phyloP scores from a whole-genome alignment of 1,140 invertebrate genomes.

The Drosophila setifemur region DNA sequence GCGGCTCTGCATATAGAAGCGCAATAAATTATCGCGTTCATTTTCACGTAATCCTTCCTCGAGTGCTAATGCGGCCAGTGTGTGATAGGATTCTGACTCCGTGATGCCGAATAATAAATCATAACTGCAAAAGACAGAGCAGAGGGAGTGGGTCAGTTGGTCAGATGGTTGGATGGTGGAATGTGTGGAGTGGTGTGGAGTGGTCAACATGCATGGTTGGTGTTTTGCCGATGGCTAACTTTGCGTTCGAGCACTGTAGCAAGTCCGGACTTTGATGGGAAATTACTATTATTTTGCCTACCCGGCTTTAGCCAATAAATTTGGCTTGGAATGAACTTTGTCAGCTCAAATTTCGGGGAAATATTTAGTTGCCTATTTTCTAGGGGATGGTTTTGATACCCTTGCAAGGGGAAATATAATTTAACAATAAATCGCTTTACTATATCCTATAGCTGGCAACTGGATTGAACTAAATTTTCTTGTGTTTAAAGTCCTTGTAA shows the following conservation, averaged over 20 bases:
- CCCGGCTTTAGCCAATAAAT: too few species aligned
- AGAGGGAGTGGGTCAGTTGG: slow-evolving; percentile 20
- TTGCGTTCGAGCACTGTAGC: slow-evolving; percentile 26
- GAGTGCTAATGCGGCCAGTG: slow-evolving; percentile 87
- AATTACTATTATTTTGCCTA: too few species aligned
- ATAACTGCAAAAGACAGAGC: slow-evolving; percentile 85
- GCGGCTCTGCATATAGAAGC: slow-evolving; percentile 87
- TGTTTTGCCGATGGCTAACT: slow-evolving; percentile 17
- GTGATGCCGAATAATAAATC: slow-evolving; percentile 95
- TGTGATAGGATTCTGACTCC: slow-evolving; percentile 93
- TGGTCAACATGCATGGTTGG: slow-evolving; percentile 32
- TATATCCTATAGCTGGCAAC: background rate
- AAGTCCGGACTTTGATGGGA: too few species aligned
- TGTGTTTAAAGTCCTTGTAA: too few species aligned
- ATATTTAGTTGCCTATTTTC: too few species aligned
- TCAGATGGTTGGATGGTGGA: background rate
- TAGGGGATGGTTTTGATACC: too few species aligned
- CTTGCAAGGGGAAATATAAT: too few species aligned
- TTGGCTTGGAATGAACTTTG: too few species aligned
- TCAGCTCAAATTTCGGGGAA: too few species aligned
- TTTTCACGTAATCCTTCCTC: slow-evolving; percentile 90
- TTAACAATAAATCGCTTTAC: background rate
- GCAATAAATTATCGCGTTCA: slow-evolving; percentile 90
- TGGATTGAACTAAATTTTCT: too few species aligned
- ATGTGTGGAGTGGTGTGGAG: background rate